Conservation (phyloP, 2,797 vertebrate species). For the Hoplostethus mediterraneus region DNA sequence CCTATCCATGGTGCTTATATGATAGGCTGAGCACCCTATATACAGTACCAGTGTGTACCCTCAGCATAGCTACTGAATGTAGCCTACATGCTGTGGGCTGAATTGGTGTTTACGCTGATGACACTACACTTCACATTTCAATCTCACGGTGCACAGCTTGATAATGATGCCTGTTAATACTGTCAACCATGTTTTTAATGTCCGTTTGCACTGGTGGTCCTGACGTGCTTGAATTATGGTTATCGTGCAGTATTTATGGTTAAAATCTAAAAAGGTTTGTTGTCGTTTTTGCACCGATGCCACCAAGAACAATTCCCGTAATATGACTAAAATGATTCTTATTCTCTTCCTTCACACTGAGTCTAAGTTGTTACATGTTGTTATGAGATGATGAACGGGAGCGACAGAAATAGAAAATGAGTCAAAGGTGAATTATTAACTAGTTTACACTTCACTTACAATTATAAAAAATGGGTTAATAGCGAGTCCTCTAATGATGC, state of each 20-base stretch:
- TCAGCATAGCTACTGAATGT: neutral
- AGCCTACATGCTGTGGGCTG: neutral
- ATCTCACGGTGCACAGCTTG: neutral
- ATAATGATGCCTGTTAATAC: slow-evolving; percentile 9
- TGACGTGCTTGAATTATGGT: too few relatives aligned
- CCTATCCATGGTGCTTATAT: neutral
- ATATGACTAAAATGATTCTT: slow-evolving; percentile 7
- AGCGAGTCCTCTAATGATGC: slow-evolving; percentile 1
- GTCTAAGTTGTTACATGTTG: neutral
- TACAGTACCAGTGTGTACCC: too few relatives aligned
- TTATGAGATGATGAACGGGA: slow-evolving; percentile 12
- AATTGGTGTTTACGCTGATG: too few relatives aligned
- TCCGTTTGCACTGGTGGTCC: too few relatives aligned
- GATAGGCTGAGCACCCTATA: too few relatives aligned
- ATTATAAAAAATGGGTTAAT: neutral
- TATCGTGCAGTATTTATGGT: too few relatives aligned
- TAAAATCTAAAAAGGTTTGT: too few relatives aligned
- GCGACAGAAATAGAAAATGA: slow-evolving; percentile 36
- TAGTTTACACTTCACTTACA: slow-evolving; percentile 22
- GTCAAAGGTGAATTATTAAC: slow-evolving; percentile 44
- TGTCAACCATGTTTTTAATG: neutral
- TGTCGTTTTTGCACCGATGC: neutral
- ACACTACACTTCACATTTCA: slow-evolving; percentile 1
- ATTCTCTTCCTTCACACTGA: neutral
- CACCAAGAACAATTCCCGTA: slow-evolving; percentile 3